Percentiles rank a stretch among this genome's conserved stretches.
phyloP scores from a whole-genome alignment of 2,888 invertebrate genomes.

The Agriopis marginaria region DNA sequence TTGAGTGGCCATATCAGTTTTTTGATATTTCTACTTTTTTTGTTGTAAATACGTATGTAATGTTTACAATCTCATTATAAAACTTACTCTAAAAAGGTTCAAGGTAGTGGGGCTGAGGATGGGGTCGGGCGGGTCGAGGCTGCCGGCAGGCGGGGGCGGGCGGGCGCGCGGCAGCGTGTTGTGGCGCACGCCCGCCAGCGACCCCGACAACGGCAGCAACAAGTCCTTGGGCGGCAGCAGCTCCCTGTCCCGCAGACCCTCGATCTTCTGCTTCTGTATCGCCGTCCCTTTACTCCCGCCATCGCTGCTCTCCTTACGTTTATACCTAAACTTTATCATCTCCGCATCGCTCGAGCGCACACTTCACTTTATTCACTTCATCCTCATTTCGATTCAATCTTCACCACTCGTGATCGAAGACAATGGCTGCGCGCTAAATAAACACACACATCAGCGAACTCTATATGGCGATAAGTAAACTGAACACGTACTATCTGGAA shows the following conservation, averaged over 20 bases:
- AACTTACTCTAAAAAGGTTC: conserved; percentile 80
- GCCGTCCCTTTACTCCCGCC: conserved; percentile 67
- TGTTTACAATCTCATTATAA: not conserved
- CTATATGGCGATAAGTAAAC: conserved; percentile 78
- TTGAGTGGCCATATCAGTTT: not conserved
- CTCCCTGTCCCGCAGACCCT: conserved; percentile 76
- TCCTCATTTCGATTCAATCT: conserved; percentile 65
- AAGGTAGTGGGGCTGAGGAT: conserved; percentile 73
- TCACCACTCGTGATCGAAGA: conserved; percentile 66
- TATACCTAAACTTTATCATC: conserved; percentile 90
- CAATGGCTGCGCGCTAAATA: conserved; percentile 76
- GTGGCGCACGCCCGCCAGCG: conserved; percentile 41
- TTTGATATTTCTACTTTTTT: not conserved
- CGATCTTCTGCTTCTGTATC: conserved; percentile 82
- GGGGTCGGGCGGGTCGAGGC: conserved; percentile 63
- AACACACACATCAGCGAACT: conserved; percentile 67
- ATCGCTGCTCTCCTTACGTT: conserved; percentile 85
- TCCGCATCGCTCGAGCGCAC: conserved; percentile 68
- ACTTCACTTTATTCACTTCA: conserved; percentile 51
- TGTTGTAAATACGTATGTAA: not conserved
- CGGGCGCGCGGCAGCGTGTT: conserved; percentile 55
- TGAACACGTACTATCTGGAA: conserved; percentile 71
- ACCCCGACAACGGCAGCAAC: conserved; percentile 70
- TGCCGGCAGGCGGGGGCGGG: conserved; percentile 63
- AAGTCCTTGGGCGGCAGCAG: conserved; percentile 80